Evolutionary conservation across 2,113 vertebrate genomes (phyloP), one percentile per base, ranked within the genome.

Genomic region (Falco punctatus): DNA sequence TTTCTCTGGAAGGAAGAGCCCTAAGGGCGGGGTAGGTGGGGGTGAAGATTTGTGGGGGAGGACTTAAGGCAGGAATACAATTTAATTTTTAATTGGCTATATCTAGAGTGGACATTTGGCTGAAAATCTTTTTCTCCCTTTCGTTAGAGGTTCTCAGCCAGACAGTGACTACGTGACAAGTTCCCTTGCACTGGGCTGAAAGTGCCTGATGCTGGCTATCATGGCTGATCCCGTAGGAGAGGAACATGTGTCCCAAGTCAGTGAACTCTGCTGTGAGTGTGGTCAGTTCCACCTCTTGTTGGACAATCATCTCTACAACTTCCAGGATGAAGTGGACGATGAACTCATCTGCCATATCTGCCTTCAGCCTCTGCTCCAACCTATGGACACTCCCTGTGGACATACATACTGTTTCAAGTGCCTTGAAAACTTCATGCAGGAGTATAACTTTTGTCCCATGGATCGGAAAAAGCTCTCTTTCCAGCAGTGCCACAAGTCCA

Each of bases 331-430:
- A 46, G 99, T 99, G 95, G 99, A 99, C 3, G 99, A 99, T 30
- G 99, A 99, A 77, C 97, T 99, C 91, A 96, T 98, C 67, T 99
- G 99, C 96, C 99, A 99, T 95, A 99, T 99, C 91, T 99, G 99
- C 94, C 98, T 99, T 77, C 99, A 99, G 97, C 99, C 99, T 7
- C 97, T 99, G 78, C 98, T 99, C 80, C 98, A 97, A 77, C 99
- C 99, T 4, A 99, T 99, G 98, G 99, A 99, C 97, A 99, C 99
- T 1, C 99, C 99, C 1, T 99, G 99, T 11, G 99, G 99, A 6
- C 99, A 99, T 94, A 99, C 99, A 0, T 99, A 99, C 88, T 99
- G 99, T 96, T 99, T 98, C 90, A 98, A 98, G 78, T 99, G 99
- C 96, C 98, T 99, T 1, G 98, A 99, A 79, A 99, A 96, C 98